Evolutionary conservation across 2,113 vertebrate genomes (phyloP).

Genomic region (Gulo gulo): DNA sequence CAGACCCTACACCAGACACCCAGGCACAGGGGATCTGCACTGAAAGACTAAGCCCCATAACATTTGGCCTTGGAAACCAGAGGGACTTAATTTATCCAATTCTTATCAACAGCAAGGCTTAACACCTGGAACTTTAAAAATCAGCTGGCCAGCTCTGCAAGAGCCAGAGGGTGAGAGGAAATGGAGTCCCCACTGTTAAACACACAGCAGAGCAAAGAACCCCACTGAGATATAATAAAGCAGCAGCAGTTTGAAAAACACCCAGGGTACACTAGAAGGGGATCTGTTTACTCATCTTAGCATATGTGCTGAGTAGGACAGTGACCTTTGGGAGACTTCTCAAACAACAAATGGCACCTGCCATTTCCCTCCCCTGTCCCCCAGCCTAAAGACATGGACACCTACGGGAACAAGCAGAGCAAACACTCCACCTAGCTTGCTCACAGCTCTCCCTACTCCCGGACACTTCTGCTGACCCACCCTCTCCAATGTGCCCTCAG

Average conservation of each 20-base stretch:
- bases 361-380: background rate
- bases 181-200: background rate
- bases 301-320: background rate
- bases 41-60: background rate
- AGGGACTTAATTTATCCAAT: background rate
- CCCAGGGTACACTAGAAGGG: background rate
- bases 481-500: background rate
- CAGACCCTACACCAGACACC: background rate
- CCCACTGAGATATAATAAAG: background rate
- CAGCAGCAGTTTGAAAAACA: background rate
- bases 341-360: background rate
- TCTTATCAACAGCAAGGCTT: background rate
- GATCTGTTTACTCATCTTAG: background rate
- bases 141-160: background rate
- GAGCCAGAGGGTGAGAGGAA: background rate
- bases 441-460: background rate
- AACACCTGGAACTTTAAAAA: background rate
- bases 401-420: background rate
- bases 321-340: background rate
- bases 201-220: background rate
- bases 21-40: background rate
- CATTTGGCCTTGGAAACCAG: background rate
- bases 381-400: background rate
- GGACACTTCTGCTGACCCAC: background rate
- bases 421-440: background rate